Conservation (phyloP, 1,140 invertebrate species). For the Phymastichus coffea region DNA sequence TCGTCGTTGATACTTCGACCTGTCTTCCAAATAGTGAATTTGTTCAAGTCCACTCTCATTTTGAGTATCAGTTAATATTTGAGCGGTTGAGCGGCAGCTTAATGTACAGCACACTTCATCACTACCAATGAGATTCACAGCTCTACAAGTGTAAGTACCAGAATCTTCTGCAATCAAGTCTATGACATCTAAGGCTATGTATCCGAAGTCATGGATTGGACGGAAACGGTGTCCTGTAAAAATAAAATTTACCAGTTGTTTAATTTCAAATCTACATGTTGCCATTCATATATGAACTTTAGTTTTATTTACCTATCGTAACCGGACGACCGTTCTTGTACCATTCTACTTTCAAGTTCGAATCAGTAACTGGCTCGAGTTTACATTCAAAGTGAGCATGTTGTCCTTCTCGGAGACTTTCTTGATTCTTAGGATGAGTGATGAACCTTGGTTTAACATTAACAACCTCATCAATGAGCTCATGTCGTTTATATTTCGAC, state of each 20-base stretch:
- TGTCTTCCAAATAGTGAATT: conserved; percentile 85
- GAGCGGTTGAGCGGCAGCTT: conserved; percentile 70
- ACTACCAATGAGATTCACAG: conserved; percentile 82
- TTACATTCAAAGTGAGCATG: conserved; percentile 98
- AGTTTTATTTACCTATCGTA: conserved; percentile 64
- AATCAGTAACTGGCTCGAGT: conserved; percentile 92
- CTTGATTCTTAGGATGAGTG: conserved; percentile 81
- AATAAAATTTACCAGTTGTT: conserved; percentile 23
- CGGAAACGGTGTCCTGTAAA: conserved; percentile 79
- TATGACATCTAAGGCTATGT: conserved; percentile 89
- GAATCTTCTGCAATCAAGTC: conserved; percentile 91
- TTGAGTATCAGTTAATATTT: conserved; percentile 80
- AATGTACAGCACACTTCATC: conserved; percentile 80
- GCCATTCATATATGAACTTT: conserved; percentile 1
- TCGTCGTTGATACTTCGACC: conserved; percentile 71
- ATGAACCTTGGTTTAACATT: conserved; percentile 81
- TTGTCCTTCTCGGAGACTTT: conserved; percentile 84
- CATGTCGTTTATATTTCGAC: conserved; percentile 79
- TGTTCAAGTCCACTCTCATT: conserved; percentile 83
- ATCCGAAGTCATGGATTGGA: conserved; percentile 94
- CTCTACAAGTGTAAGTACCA: conserved; percentile 90
- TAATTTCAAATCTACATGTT: too few relatives aligned
- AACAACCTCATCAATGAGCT: conserved; percentile 80
- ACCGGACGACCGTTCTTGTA: conserved; percentile 87
- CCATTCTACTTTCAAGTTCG: conserved; percentile 92